phyloP scores from a whole-genome alignment of 1,140 invertebrate genomes.

The Drosophila tristis region DNA sequence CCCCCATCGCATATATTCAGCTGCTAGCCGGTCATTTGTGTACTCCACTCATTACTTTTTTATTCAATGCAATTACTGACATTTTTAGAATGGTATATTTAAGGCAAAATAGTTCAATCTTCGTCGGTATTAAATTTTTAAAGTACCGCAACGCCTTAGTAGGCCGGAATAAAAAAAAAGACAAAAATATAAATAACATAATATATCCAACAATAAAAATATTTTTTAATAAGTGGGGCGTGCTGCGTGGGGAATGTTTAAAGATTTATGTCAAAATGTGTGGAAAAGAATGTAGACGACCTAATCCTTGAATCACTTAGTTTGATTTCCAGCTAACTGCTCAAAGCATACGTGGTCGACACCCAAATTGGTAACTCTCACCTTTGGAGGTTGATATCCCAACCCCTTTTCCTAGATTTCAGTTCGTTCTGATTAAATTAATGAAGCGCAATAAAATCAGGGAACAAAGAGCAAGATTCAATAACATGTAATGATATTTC shows the following conservation, averaged over 20 bases:
- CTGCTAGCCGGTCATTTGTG: constrained; percentile 15
- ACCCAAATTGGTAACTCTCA: no score
- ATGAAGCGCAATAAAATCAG: no score
- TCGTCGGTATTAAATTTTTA: no score
- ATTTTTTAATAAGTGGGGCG: constrained; percentile 37
- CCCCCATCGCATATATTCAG: neutral
- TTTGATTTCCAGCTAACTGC: constrained; percentile 30
- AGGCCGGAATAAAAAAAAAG: constrained; percentile 4
- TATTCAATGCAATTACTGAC: no score
- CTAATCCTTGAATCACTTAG: constrained; percentile 48
- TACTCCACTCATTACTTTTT: neutral
- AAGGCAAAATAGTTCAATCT: no score
- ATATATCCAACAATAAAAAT: constrained; percentile 28
- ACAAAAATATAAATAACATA: constrained; percentile 16
- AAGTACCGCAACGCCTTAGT: constrained; percentile 1
- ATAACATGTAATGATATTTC: no score
- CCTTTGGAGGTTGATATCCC: no score
- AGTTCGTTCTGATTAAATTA: no score
- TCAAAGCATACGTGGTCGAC: no score
- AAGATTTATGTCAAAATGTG: constrained; percentile 34
- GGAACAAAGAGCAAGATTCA: no score
- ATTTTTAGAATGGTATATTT: no score
- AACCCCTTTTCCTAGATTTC: no score
- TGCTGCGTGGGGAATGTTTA: constrained; percentile 34
- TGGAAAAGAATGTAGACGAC: constrained; percentile 7